Evolutionary conservation across 1,140 invertebrate genomes (phyloP).

Genomic region (Triops cancriformis): DNA sequence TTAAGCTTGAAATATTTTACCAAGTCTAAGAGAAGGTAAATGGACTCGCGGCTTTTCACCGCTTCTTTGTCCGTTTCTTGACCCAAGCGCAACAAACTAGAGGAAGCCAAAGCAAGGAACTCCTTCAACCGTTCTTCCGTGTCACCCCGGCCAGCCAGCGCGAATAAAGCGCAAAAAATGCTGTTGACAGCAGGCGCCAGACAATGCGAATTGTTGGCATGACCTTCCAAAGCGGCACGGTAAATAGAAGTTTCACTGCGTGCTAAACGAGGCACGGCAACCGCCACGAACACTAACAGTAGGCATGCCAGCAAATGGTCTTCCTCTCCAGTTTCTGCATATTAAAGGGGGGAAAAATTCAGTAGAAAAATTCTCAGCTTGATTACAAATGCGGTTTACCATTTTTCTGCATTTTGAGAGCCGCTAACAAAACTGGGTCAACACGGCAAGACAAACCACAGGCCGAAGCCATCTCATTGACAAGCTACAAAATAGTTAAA

Average conservation of each 20-base stretch:
- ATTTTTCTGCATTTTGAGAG: slow-evolving; percentile 75
- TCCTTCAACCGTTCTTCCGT: slow-evolving; percentile 97
- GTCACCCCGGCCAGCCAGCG: slow-evolving; percentile 86
- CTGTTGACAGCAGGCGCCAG: slow-evolving; percentile 93
- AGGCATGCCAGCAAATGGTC: slow-evolving; percentile 92
- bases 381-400: slow-evolving; percentile 38
- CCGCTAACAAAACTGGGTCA: slow-evolving; percentile 84
- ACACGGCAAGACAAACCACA: slow-evolving; percentile 87
- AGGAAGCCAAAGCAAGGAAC: slow-evolving; percentile 91
- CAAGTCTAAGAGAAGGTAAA: slow-evolving; percentile 86
- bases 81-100: slow-evolving; percentile 82
- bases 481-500: slow-evolving; percentile 49
- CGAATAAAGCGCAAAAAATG: slow-evolving; percentile 93
- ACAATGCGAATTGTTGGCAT: slow-evolving; percentile 97
- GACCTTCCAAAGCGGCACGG: slow-evolving; percentile 82
- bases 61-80: slow-evolving; percentile 93
- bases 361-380: too few species aligned
- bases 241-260: slow-evolving; percentile 81
- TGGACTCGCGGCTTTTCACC: slow-evolving; percentile 86
- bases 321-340: slow-evolving; percentile 68
- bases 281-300: slow-evolving; percentile 97
- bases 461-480: slow-evolving; percentile 94
- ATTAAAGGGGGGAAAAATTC: too few species aligned
- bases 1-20: slow-evolving; percentile 37
- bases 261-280: slow-evolving; percentile 93